phyloP scores from a whole-genome alignment of 1,140 invertebrate genomes.

The Rhyacophila brunnea region DNA sequence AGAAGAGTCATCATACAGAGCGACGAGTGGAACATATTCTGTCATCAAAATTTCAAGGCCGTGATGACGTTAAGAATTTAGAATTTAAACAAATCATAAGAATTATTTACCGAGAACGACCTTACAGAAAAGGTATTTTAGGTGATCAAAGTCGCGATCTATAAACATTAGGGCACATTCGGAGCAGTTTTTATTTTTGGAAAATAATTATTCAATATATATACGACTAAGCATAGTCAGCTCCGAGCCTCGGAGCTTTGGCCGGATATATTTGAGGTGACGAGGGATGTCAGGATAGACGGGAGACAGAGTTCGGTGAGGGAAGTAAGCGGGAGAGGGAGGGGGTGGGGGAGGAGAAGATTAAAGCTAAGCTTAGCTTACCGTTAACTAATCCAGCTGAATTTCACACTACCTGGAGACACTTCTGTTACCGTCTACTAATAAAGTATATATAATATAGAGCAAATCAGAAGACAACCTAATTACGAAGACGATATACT shows the following conservation, averaged over 20 bases:
- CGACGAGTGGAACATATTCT: too few relatives aligned
- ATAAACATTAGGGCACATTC: constrained; percentile 16
- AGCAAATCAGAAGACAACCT: constrained; percentile 2
- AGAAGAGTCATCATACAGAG: too few relatives aligned
- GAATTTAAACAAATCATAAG: too few relatives aligned
- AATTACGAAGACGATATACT: background rate
- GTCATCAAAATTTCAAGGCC: too few relatives aligned
- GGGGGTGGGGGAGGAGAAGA: constrained; percentile 13
- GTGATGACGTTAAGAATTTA: too few relatives aligned
- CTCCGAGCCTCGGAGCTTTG: constrained; percentile 30
- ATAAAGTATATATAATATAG: background rate
- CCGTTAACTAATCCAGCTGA: background rate
- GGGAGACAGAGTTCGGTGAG: too few relatives aligned
- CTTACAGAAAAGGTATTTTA: too few relatives aligned
- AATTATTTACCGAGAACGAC: too few relatives aligned
- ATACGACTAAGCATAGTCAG: constrained; percentile 27
- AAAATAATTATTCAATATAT: constrained; percentile 24
- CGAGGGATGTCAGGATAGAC: constrained; percentile 15
- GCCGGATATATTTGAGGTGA: constrained; percentile 31
- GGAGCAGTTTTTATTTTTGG: constrained; percentile 18
- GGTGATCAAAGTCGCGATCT: too few relatives aligned
- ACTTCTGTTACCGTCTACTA: background rate
- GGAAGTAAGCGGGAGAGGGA: background rate
- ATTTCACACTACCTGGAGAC: background rate
- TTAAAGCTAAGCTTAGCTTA: background rate